Percentiles rank a stretch among this genome's conserved stretches.
phyloP scores from a whole-genome alignment of 1,140 invertebrate genomes.

The Octopus bimaculoides region DNA sequence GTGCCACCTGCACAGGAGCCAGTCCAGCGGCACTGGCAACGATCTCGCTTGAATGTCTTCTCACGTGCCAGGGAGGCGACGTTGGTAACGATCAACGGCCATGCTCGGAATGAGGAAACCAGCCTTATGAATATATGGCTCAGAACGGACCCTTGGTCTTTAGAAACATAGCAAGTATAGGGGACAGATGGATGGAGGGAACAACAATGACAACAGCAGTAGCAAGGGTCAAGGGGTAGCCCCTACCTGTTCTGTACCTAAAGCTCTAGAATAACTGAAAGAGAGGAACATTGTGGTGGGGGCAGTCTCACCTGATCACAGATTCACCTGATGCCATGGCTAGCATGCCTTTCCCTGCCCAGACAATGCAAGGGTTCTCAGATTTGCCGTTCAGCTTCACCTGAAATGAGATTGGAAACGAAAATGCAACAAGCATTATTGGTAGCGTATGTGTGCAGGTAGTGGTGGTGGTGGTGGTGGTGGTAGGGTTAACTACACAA shows the following conservation, averaged over 20 bases:
- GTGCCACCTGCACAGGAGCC: too few relatives aligned
- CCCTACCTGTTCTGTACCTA: not conserved
- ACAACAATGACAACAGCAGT: not conserved
- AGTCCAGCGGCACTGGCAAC: too few relatives aligned
- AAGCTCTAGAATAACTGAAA: not conserved
- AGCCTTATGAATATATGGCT: too few relatives aligned
- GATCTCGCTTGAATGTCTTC: too few relatives aligned
- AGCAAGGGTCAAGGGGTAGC: not conserved
- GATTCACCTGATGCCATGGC: conserved; percentile 69
- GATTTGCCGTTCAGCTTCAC: conserved; percentile 75
- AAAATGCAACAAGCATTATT: too few relatives aligned
- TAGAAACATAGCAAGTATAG: not conserved
- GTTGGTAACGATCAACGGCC: too few relatives aligned
- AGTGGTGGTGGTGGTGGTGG: too few relatives aligned
- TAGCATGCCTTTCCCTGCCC: conserved; percentile 69
- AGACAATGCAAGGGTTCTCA: conserved; percentile 68
- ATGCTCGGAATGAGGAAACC: too few relatives aligned
- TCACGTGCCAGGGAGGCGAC: too few relatives aligned
- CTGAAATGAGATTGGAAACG: conserved; percentile 49
- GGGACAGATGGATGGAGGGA: not conserved
- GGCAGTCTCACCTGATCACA: conserved; percentile 45
- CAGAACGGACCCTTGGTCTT: not conserved
- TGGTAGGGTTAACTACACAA: too few relatives aligned
- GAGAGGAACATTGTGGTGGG: not conserved
- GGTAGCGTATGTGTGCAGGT: too few relatives aligned